Evolutionary conservation across 2,113 vertebrate species (phyloP), one percentile per base, ranked within the genome.

Genomic region (Macquaria australasica): DNA sequence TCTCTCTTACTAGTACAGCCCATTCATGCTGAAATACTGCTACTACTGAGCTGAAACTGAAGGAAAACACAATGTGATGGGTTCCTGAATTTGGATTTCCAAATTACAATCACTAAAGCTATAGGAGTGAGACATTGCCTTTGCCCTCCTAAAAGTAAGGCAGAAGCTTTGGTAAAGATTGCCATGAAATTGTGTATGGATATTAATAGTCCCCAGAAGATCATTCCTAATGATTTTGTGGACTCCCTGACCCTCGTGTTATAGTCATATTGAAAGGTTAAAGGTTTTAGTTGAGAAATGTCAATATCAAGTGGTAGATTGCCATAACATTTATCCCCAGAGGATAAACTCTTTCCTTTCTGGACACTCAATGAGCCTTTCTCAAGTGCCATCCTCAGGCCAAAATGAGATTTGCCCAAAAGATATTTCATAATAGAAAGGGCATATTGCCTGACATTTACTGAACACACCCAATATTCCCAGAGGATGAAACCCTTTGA

Each of bases 231-330:
- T 62, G 63, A 74, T 74, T 55, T 37, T 20, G 14, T 31, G 20
- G 67, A 41, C 28, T 43, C 20, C 20, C 34, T 28, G 59, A 79
- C 53, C 43, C 51, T 59, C 7, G 31, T 45, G 34, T 34, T 66
- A 55, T 39, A 56, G 39, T 74, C 43, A 39, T 21, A 11, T 37
- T 62, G 53, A 83, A 75, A 59, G 34, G 58, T 82, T 31, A n/a
- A 73, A 73, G 16, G 18, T 64, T 71, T 68, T 10, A 45, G 8
- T 70, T 50, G 23, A 70, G 3, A 50, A 14, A 69, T 68, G 45
- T 79, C 73, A 69, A 41, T 53, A 77, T 81, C 31, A 69, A 68
- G 45, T 79, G n/a, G 5, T 73, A 39, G 20, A 77, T 25, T 48
- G 31, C n/a, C 21, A 48, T 62, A 37, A 60, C 37, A 82, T 53